Base-by-base conservation (phyloP, 1,140 invertebrate genomes). In the Drosophila pseudoobscura region DNA sequence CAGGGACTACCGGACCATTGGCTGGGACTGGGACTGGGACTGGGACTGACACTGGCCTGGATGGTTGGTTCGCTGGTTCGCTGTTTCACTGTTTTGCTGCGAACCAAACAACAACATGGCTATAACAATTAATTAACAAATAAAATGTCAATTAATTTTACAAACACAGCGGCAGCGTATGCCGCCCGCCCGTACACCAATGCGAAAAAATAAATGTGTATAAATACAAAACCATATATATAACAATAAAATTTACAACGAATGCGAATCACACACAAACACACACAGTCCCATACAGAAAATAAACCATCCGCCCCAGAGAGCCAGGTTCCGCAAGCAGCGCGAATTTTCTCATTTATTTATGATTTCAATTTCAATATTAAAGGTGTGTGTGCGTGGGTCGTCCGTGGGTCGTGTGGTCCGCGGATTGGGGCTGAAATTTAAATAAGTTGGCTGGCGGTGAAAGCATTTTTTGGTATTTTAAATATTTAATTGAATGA, bases 51-150 rank as follows among this genome's bases (percentile, higher is more conserved):
- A 2, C 29, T 29, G 9, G 31, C 35, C 35, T 4, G 35, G 11
- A 39, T 39, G 35, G 35, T 13, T 39, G 11, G 35, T 5, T 39
- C 29, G 29, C 20, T 20, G 31, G 31, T 11, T 35, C 31, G 31
- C 11, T 39, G 11, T 3, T 35, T 35, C 9, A 9, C 3, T 39
- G 0, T 13, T 13, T 39, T 11, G 35, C 3, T 22, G 11, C 46
- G 45, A 64, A 41, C 70, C 69, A 35, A 55, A 74, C 59, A 74
- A 61, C 53, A 62, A 53, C 45, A 66, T 57, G 58, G 75, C 83
- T 87, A 88, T 88, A 88, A 88, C 83, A 88, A 88, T 88, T 88
- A 88, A 88, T 88, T 88, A 88, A 88, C 83, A 88, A 88, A 88
- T 88, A 88, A 88, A 88, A 88, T 88, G 83, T 88, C 83, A 88